Evolutionary conservation across 1,140 invertebrate species (phyloP).

Genomic region (Hypothenemus hampei): DNA sequence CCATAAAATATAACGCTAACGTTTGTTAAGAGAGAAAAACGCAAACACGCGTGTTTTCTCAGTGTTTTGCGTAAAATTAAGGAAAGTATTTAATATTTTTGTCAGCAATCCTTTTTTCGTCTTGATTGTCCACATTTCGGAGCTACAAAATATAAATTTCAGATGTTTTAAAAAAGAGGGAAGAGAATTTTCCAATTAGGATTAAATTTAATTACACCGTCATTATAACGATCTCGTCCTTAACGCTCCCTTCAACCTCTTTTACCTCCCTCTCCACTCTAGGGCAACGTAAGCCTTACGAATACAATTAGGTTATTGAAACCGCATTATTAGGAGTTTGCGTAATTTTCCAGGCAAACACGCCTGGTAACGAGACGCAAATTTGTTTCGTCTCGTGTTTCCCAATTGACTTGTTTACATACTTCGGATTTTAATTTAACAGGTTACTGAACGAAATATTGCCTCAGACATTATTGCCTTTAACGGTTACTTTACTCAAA

Average conservation of each 20-base stretch:
- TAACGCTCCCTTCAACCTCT: background rate
- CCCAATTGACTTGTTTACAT: conserved; percentile 24
- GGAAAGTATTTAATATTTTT: background rate
- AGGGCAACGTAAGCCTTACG: conserved; percentile 17
- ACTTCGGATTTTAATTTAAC: conserved; percentile 24
- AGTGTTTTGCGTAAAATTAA: background rate
- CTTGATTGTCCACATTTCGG: background rate
- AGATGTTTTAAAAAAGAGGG: background rate
- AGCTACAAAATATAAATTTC: background rate
- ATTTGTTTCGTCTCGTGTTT: conserved; percentile 24
- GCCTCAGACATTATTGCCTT: background rate
- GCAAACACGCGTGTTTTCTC: conserved; percentile 1
- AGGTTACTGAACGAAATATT: conserved; percentile 17
- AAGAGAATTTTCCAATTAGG: background rate
- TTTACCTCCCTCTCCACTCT: too few species aligned
- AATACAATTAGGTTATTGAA: conserved; percentile 26
- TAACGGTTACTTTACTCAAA: too few species aligned
- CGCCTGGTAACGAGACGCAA: conserved; percentile 21
- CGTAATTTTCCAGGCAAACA: conserved; percentile 25
- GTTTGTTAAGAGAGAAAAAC: conserved; percentile 6
- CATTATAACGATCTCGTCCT: background rate
- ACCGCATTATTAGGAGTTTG: conserved; percentile 25
- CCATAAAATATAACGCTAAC: conserved; percentile 7
- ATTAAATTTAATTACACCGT: conserved; percentile 6
- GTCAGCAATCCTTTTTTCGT: background rate